Evolutionary conservation across 2,113 vertebrate species (phyloP).

Genomic region (Lophius piscatorius): DNA sequence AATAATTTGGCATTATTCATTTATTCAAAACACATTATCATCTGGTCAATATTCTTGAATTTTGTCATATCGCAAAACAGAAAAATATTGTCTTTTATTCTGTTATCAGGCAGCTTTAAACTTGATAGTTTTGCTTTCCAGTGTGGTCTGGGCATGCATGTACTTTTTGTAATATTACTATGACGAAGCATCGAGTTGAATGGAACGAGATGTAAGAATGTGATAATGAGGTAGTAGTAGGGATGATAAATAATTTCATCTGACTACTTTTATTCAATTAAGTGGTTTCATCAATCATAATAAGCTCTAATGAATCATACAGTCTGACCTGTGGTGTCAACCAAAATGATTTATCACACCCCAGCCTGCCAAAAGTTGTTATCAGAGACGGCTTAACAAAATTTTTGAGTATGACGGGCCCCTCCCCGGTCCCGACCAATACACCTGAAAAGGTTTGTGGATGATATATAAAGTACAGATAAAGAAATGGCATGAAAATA

Average conservation of each 20-base stretch:
- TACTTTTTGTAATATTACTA: not conserved
- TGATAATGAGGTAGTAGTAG: not conserved
- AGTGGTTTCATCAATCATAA: not conserved
- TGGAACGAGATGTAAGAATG: conserved; percentile 24
- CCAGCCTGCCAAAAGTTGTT: conserved; percentile 18
- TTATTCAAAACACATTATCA: no score
- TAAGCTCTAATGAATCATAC: not conserved
- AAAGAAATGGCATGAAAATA: no score
- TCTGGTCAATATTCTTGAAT: no score
- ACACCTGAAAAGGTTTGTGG: not conserved
- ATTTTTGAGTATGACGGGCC: not conserved
- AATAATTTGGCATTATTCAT: no score
- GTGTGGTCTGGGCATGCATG: no score
- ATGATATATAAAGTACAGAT: not conserved
- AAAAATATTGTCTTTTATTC: no score
- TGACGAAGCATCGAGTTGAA: conserved; percentile 10
- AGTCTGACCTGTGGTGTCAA: conserved; percentile 20
- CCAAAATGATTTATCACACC: conserved; percentile 19
- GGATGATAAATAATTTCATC: not conserved
- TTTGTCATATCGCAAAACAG: no score
- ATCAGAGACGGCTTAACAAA: not conserved
- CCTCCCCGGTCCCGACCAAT: no score
- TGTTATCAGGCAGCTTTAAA: no score
- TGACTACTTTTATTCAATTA: not conserved
- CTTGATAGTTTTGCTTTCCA: no score